Base-by-base conservation (phyloP, 2,888 invertebrate species). In the Caradrina clavipalpis region DNA sequence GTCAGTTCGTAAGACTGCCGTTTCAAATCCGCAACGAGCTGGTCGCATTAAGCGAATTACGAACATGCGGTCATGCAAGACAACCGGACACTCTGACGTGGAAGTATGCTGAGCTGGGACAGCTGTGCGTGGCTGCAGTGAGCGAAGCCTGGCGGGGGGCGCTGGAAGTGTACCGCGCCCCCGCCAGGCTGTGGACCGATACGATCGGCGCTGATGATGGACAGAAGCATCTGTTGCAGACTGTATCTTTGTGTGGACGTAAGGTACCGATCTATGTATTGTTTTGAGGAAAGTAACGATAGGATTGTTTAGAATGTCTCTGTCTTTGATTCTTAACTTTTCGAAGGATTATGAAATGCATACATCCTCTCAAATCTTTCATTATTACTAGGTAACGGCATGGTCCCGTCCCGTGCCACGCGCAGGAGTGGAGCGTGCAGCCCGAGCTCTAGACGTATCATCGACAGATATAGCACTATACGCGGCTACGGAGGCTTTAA, bases 321-420 rank as follows among this genome's bases (percentile, higher is more conserved):
- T 39, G 13, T 39, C 2, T 11, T 4, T 39, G 11, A 39, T 1
- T 39, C 13, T 11, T 39, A 39, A 1, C 1, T 39, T 39, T 39
- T 39, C 13, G 11, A 39, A 39, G 39, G 39, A 39, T 39, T 39
- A 39, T 35, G 35, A 35, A 35, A 10, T 35, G 35, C 10, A 8
- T 5, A 35, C 7, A 35, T 0, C 11, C 11, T 39, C 13, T 13
- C 11, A 13, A 39, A 11, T 39, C 35, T 39, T 15, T 15, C 0
- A 45, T n/a, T 50, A 5, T 47, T n/a, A 17, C 0, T 69, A 95
- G 95, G 97, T 97, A 1, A 97, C 97, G 3, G 96, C 97, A 0
- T 98, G 98, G 98, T 97, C 97, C 0, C 96, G 97, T 0, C 96
- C 97, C 0, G 96, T 98, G 0, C 93, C 97, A 10, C 91, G 96